These are phyloP conservation scores for Cylloceria caligata DNA, from an alignment of 2,888 invertebrate genomes.

Conservation along the genomic window DNA sequence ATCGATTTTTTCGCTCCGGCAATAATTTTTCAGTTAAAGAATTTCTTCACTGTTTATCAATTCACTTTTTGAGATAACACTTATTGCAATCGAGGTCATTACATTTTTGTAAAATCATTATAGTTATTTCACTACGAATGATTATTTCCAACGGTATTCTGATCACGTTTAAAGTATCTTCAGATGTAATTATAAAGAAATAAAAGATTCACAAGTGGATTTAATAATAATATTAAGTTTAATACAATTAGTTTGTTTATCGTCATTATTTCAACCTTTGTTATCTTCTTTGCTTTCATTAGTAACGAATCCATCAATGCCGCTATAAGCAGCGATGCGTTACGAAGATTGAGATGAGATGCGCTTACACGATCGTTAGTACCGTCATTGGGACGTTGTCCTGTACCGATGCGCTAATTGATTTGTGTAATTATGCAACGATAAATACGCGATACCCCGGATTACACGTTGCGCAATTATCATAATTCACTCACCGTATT, in stretches of 20 bases:
- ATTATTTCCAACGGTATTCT: no score
- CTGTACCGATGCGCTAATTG: slow-evolving; percentile 10
- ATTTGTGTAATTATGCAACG: slow-evolving; percentile 11
- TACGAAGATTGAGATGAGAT: slow-evolving; percentile 2
- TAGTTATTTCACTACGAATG: no score
- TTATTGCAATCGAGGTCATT: no score
- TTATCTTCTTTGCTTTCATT: not conserved
- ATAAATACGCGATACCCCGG: not conserved
- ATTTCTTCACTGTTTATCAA: not conserved
- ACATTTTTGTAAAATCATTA: no score
- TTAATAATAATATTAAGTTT: no score
- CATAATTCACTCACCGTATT: not conserved
- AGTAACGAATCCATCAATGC: slow-evolving; percentile 8
- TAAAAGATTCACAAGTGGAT: no score
- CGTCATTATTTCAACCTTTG: not conserved
- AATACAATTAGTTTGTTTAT: no score
- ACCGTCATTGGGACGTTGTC: slow-evolving; percentile 4
- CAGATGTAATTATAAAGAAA: no score
- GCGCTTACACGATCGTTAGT: not conserved
- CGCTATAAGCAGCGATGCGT: slow-evolving; percentile 6
- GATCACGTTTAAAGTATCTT: no score
- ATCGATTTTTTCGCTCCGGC: not conserved
- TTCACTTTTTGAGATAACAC: not conserved
- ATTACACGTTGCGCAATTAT: slow-evolving; percentile 21
- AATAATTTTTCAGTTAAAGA: not conserved